Base-by-base conservation (phyloP, 2,113 vertebrate genomes). In the Capreolus pygargus region DNA sequence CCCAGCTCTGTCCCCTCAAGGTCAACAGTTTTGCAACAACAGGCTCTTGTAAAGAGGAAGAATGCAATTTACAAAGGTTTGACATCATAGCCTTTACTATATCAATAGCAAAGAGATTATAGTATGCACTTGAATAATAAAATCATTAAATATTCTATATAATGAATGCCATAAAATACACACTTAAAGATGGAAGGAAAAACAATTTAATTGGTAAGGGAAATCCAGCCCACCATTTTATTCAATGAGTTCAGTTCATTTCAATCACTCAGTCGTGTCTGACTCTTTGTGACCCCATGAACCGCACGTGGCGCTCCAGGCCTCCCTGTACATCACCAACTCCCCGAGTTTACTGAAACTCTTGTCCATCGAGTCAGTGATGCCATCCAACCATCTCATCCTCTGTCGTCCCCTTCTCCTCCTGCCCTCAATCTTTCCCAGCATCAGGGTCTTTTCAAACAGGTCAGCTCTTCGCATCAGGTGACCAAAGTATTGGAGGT, bases 241-340 rank as follows among this genome's bases (percentile, higher is more conserved):
- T 16, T 45, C 57, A 82, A 6, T 79, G 39, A 86, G 14, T 23
- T 70, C n/a, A 70, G 67, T 70, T 70, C 19, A 70, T 9, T 70
- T 70, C 67, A 70, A 3, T 39, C 2, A 11, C 10, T 70, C 19
- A 23, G 9, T 70, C 5, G 0, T 70, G 67, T 70, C 67, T 4
- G 0, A 70, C n/a, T 23, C n/a, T 39, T 70, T 23, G 64, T 2
- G 10, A 70, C 19, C 19, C n/a, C 67, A 12, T 23, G 67, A 39
- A 70, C 1, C 1, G 0, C n/a, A 39, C 1, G 0, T 19, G 23
- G 67, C n/a, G 39, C 11, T 0, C 67, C 19, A 70, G n/a, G 67
- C 67, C n/a, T 70, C n/a, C 67, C n/a, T 39, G 10, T 70, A 4
- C 21, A 23, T 70, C 19, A 70, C 19, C 19, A 70, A 23, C 10